Evolutionary conservation across 2,797 vertebrate species (phyloP).

Genomic region (Urophycis tenuis): DNA sequence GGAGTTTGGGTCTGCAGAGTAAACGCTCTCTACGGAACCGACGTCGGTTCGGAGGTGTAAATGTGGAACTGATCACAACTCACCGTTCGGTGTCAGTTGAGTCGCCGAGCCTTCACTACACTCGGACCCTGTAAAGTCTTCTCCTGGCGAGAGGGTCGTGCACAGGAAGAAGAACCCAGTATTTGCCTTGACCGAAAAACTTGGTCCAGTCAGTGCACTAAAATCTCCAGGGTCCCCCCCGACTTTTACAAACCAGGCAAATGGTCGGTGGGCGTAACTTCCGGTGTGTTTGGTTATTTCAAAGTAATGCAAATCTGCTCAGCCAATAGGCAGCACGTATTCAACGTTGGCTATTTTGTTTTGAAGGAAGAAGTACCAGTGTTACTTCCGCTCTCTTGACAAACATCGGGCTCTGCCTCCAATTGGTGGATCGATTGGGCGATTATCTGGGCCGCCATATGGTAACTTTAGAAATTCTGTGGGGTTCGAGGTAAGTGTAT

Average conservation of each 20-base stretch:
- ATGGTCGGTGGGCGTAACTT: neutral
- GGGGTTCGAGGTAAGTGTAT: too few relatives aligned
- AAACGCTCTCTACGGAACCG: constrained; percentile 8
- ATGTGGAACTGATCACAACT: neutral
- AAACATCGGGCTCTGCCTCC: neutral
- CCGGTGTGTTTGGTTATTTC: neutral
- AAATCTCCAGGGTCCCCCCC: too few relatives aligned
- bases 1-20: constrained; percentile 47
- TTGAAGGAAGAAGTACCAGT: neutral
- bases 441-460: neutral
- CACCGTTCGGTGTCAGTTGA: constrained; percentile 22
- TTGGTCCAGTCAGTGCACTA: too few relatives aligned
- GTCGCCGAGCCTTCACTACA: too few relatives aligned
- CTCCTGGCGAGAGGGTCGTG: too few relatives aligned
- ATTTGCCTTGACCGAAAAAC: too few relatives aligned
- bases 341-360: neutral
- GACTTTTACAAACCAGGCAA: neutral
- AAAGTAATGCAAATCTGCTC: neutral
- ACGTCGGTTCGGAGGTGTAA: neutral
- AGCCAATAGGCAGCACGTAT: neutral
- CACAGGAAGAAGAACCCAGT: too few relatives aligned
- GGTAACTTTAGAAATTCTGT: neutral
- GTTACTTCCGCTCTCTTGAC: neutral
- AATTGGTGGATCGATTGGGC: neutral
- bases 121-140: too few relatives aligned